These are phyloP conservation scores for Andrena fulva DNA, from an alignment of 2,888 invertebrate species.

Conservation along the genomic window DNA sequence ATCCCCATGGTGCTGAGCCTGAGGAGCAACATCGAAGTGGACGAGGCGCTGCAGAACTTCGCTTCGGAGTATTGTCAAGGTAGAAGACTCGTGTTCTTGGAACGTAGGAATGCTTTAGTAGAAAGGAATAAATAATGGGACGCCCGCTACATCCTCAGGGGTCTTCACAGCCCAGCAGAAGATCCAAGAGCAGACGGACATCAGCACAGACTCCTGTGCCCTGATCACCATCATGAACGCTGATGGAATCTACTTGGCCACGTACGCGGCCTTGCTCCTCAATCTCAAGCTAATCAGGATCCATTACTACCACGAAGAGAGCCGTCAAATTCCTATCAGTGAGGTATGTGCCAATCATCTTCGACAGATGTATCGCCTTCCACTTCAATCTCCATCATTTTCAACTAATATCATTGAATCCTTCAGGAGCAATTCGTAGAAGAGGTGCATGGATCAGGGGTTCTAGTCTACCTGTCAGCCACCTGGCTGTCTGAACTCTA, in stretches of 20 bases:
- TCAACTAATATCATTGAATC: background rate
- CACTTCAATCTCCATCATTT: background rate
- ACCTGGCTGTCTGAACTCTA: constrained; percentile 97
- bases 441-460: constrained; percentile 96
- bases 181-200: constrained; percentile 78
- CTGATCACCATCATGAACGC: constrained; percentile 94
- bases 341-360: constrained; percentile 83
- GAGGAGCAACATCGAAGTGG: constrained; percentile 94
- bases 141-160: constrained; percentile 58
- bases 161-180: constrained; percentile 81
- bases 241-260: constrained; percentile 96
- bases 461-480: constrained; percentile 96
- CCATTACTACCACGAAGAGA: constrained; percentile 89
- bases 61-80: constrained; percentile 96
- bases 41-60: constrained; percentile 96
- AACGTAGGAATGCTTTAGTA: background rate
- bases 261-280: constrained; percentile 93
- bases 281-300: constrained; percentile 92
- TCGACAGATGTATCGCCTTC: too few relatives aligned
- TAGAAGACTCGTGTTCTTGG: constrained; percentile 83
- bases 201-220: constrained; percentile 84
- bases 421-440: constrained; percentile 94
- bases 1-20: constrained; percentile 91
- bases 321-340: constrained; percentile 84
- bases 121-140: background rate